Percentiles rank a stretch among this genome's conserved stretches.
Conservation (phyloP, 2,888 invertebrate genomes). For the Eurois occulta region DNA sequence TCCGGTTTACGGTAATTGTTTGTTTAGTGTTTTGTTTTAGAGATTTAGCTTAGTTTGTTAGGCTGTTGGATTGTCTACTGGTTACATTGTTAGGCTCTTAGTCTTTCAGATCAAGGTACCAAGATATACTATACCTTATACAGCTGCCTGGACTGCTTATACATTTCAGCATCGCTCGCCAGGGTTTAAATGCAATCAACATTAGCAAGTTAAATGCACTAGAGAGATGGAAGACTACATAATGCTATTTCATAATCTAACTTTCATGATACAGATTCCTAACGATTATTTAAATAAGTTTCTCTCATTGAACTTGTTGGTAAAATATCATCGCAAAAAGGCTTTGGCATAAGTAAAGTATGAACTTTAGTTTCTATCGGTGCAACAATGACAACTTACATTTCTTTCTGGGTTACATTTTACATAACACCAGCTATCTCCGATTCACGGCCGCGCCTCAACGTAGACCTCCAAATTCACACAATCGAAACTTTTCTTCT, state of each 20-base stretch:
- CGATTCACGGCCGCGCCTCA: background rate
- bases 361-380: background rate
- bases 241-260: background rate
- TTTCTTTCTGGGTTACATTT: background rate
- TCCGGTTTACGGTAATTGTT: constrained; percentile 61
- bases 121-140: background rate
- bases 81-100: background rate
- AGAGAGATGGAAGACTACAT: background rate
- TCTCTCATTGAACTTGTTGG: no score
- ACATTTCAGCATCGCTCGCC: background rate
- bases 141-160: no score
- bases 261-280: background rate
- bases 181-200: background rate
- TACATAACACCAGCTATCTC: background rate
- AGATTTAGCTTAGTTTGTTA: constrained; percentile 31
- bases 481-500: constrained; percentile 25
- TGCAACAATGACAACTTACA: background rate
- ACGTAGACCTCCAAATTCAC: background rate
- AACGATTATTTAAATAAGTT: background rate
- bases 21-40: constrained; percentile 47
- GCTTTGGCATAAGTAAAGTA: background rate
- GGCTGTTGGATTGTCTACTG: background rate
- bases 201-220: background rate
- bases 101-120: background rate
- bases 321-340: background rate